A percentile compares a stretch with the other conserved stretches of the same genome.
phyloP scores from a whole-genome alignment of 2,888 invertebrate genomes.

The Lasioglossum pauxillum region DNA sequence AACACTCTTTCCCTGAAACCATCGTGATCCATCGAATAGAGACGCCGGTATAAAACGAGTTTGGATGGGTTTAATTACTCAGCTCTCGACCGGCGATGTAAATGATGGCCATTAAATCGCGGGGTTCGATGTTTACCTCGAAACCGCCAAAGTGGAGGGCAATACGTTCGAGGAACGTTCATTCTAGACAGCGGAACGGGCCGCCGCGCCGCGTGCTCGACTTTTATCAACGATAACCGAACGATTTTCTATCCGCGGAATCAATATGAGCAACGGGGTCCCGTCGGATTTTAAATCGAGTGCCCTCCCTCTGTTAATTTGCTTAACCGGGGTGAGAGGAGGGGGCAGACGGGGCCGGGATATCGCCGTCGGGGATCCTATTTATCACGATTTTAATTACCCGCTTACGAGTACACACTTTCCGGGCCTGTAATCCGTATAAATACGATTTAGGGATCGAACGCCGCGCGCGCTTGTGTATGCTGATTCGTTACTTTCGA shows the following conservation, averaged over 20 bases:
- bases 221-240: conserved; percentile 58
- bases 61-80: conserved; percentile 80
- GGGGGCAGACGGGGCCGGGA: conserved; percentile 9
- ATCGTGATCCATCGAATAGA: conserved; percentile 65
- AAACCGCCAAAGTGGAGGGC: conserved; percentile 70
- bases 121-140: conserved; percentile 75
- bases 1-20: conserved; percentile 72
- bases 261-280: conserved; percentile 53
- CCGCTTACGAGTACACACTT: conserved; percentile 30
- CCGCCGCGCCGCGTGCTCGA: conserved; percentile 23
- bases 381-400: conserved; percentile 62
- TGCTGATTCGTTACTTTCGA: conserved; percentile 11
- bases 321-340: conserved; percentile 24
- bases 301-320: conserved; percentile 44
- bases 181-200: conserved; percentile 21
- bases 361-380: conserved; percentile 44
- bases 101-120: conserved; percentile 79
- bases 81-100: conserved; percentile 80
- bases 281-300: conserved; percentile 52
- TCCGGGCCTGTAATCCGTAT: conserved; percentile 40
- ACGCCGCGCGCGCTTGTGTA: neutral
- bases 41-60: conserved; percentile 74
- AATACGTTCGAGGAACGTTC: conserved; percentile 65
- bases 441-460: conserved; percentile 44
- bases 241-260: conserved; percentile 48